phyloP scores from a whole-genome alignment of 2,113 vertebrate genomes.

The Carlito syrichta region DNA sequence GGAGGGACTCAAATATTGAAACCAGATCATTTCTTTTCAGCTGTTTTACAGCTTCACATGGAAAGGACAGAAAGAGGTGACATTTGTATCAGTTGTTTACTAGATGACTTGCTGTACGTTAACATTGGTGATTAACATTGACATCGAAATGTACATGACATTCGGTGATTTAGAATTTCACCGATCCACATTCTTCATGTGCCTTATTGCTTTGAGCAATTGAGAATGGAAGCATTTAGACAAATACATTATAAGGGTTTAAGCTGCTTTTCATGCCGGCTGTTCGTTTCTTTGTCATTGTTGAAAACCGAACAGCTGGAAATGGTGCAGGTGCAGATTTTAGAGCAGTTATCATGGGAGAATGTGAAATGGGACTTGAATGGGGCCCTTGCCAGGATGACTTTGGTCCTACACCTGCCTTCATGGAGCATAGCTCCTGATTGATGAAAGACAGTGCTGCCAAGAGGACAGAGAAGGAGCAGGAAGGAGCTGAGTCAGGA shows the following conservation, averaged over 20 bases:
- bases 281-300: neutral
- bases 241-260: neutral
- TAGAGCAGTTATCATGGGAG: neutral
- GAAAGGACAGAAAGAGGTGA: neutral
- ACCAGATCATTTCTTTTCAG: neutral
- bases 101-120: neutral
- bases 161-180: neutral
- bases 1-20: too few species aligned
- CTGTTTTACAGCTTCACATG: neutral
- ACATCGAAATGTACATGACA: too few species aligned
- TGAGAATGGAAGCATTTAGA: neutral
- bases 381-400: neutral
- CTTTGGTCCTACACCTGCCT: neutral
- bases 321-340: neutral
- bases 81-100: neutral
- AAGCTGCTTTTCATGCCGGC: neutral
- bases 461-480: neutral
- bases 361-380: neutral
- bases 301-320: neutral
- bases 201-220: neutral
- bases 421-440: neutral
- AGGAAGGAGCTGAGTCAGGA: neutral
- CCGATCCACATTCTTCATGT: neutral
- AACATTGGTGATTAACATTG: too few species aligned
- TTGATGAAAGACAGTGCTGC: neutral